Base-by-base conservation (phyloP, 2,797 vertebrate species). In the Catharus ustulatus region DNA sequence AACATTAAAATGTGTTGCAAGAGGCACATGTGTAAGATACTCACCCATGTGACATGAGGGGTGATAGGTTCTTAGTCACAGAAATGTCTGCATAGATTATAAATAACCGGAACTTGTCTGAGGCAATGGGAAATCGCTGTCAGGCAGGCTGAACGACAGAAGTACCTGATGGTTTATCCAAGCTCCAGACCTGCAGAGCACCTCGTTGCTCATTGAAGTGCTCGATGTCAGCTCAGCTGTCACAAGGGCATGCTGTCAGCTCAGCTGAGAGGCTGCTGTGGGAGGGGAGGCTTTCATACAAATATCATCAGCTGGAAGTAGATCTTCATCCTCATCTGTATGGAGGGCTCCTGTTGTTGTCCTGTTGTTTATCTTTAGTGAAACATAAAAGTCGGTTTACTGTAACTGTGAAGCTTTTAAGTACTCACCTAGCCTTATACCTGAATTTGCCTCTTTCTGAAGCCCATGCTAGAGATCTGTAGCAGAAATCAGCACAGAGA, bases 221-320 rank as follows among this genome's bases (percentile, higher is more conserved):
- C 15, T 5, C 1, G 0, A 4, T 61, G 23, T n/a, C n/a, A 45
- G 62, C 62, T 72, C 40, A 38, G 40, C 66, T 61, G 55, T 45
- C 66, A 45, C 15, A 48, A 9, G 84, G 29, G 61, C 12, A 7
- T 17, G 20, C n/a, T 48, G 38, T 46, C 55, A 23, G 34, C 48
- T n/a, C 11, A 23, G 0, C 64, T 20, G n/a, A 51, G 34, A 69
- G 40, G 55, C 38, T 0, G 3, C 13, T 5, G 3, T 22, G 45
- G 63, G 26, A 74, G 6, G 38, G 3, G 17, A 34, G 4, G 5
- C 36, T 49, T 82, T 82, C 38, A 24, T 69, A 46, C 11, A 30
- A 22, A 36, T 76, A 43, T 82, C 29, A 54, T 87, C 52, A 67
- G 6, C 4, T 86, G 26, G 57, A 71, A 74, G 48, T 48, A 71